Evolutionary conservation across 64 coral and sea anemone species (phyloP).

Genomic region (Exaiptasia diaphana): DNA sequence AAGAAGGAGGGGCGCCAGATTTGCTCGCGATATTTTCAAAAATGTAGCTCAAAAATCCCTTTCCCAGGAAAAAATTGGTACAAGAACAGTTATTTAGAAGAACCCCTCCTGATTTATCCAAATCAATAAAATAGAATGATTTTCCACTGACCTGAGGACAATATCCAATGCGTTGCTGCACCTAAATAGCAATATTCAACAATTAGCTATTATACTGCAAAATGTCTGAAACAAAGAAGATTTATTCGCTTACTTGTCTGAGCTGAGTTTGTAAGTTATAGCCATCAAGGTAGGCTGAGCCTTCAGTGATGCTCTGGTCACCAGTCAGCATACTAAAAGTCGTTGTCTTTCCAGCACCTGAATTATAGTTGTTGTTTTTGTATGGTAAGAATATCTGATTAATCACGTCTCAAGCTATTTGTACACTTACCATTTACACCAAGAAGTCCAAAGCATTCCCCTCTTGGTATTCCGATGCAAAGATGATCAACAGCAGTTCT

Average conservation of each 20-base stretch:
- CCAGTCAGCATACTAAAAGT: conserved; percentile 98
- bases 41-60: too few species aligned
- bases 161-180: conserved; percentile 96
- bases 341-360: conserved; percentile 97
- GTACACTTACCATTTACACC: conserved; percentile 79
- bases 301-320: conserved; percentile 82
- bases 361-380: too few species aligned
- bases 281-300: conserved; percentile 84
- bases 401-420: too few species aligned
- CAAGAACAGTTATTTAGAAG: too few species aligned
- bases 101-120: too few species aligned
- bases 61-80: too few species aligned
- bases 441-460: conserved; percentile 91
- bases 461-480: conserved; percentile 77
- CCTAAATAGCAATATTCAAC: conserved; percentile 44
- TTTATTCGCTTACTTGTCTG: conserved; percentile 71
- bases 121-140: too few species aligned
- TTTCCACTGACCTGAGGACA: conserved; percentile 84
- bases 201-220: not conserved
- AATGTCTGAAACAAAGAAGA: too few species aligned
- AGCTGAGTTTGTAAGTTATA: conserved; percentile 85
- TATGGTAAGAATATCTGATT: too few species aligned
- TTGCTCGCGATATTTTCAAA: too few species aligned
- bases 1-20: too few species aligned
- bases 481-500: conserved; percentile 91